Conservation (phyloP, 1,140 invertebrate genomes). For the Drosophila ficusphila region DNA sequence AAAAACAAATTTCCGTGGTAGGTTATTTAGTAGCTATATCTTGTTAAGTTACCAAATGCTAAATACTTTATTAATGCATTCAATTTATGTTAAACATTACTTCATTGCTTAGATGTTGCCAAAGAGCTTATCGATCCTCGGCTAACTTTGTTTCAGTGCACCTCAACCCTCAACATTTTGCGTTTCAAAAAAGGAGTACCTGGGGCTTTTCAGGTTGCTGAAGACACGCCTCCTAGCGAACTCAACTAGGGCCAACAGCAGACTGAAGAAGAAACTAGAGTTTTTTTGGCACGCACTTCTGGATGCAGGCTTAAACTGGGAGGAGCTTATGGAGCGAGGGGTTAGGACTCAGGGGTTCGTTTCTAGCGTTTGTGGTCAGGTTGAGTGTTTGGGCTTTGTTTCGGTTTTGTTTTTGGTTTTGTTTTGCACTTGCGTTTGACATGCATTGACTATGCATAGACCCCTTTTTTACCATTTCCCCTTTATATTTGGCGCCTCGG, state of each 20-base stretch:
- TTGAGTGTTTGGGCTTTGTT: slow-evolving; percentile 58
- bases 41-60: too few relatives aligned
- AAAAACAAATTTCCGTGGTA: too few relatives aligned
- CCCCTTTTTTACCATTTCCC: slow-evolving; percentile 1
- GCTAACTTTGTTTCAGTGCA: slow-evolving; percentile 10
- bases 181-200: slow-evolving; percentile 3
- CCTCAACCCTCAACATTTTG: not conserved
- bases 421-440: slow-evolving; percentile 74
- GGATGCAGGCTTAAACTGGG: not conserved
- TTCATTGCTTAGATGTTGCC: too few relatives aligned
- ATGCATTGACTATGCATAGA: slow-evolving; percentile 76
- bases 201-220: slow-evolving; percentile 8
- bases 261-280: slow-evolving; percentile 39
- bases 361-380: slow-evolving; percentile 66
- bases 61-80: too few relatives aligned
- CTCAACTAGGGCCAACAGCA: slow-evolving; percentile 39
- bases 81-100: too few relatives aligned
- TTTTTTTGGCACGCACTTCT: slow-evolving; percentile 68
- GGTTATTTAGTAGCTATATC: too few relatives aligned
- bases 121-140: not conserved
- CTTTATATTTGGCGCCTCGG: slow-evolving; percentile 19
- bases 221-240: slow-evolving; percentile 42
- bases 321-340: not conserved
- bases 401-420: slow-evolving; percentile 61
- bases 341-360: slow-evolving; percentile 4